Conservation (phyloP, 2,797 vertebrate genomes). For the Cercopithecus petaurista region DNA sequence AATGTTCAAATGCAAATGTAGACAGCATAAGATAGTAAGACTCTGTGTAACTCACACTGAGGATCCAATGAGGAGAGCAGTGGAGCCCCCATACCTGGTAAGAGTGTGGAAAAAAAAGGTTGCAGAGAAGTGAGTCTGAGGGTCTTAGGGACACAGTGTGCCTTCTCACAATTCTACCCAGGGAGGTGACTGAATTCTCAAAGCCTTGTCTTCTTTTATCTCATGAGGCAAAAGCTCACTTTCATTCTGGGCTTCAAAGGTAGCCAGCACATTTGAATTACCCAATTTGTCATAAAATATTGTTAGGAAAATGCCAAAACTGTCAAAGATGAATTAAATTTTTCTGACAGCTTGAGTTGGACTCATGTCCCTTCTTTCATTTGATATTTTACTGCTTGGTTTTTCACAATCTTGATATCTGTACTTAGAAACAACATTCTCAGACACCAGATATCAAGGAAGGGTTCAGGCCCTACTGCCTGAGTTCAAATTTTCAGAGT, state of each 20-base stretch:
- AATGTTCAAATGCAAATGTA: not conserved
- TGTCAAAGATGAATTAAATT: not conserved
- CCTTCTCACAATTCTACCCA: not conserved
- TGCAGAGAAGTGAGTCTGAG: not conserved
- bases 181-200: not conserved
- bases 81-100: not conserved
- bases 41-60: not conserved
- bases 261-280: not conserved
- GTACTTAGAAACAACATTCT: not conserved
- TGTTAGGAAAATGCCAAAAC: conserved; percentile 33
- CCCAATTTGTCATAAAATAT: not conserved
- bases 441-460: not conserved
- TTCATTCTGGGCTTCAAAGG: not conserved
- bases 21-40: not conserved
- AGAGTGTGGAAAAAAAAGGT: not conserved
- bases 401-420: not conserved
- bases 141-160: too few species aligned
- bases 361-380: not conserved
- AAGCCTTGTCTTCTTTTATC: not conserved
- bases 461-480: not conserved
- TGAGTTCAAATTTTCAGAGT: conserved; percentile 4
- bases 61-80: not conserved
- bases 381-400: not conserved
- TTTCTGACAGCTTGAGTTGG: not conserved
- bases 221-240: not conserved